A percentile compares a stretch with the other conserved stretches of the same genome.
phyloP scores from a whole-genome alignment of 2,888 invertebrate species.

The Melipona bicolor region DNA sequence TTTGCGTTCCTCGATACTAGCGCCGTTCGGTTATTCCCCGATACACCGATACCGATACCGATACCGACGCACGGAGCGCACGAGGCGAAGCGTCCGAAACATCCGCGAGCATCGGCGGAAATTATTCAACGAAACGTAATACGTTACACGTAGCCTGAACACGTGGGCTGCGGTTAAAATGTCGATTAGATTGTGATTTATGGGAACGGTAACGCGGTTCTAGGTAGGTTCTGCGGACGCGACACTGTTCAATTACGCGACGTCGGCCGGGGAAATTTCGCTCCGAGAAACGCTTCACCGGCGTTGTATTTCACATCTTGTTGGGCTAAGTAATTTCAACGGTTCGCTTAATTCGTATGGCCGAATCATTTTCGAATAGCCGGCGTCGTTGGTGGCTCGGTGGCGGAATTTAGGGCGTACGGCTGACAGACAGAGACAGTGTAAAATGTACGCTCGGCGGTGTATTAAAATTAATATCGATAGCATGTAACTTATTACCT shows the following conservation, averaged over 20 bases:
- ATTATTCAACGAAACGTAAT: conserved; percentile 60
- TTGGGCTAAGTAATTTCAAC: conserved; percentile 16
- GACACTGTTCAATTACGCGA: conserved; percentile 50
- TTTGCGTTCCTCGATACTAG: background rate
- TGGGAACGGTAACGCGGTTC: conserved; percentile 48
- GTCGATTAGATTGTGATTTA: conserved; percentile 65
- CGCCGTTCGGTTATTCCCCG: background rate
- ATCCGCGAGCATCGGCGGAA: conserved; percentile 21
- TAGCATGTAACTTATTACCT: too few species aligned
- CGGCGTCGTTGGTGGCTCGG: background rate
- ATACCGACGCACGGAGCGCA: too few species aligned
- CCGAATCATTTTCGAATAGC: background rate
- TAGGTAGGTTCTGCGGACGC: conserved; percentile 45
- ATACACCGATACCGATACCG: too few species aligned
- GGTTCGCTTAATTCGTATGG: conserved; percentile 2
- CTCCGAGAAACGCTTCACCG: background rate
- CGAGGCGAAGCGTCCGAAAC: background rate
- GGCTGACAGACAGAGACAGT: background rate
- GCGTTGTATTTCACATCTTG: conserved; percentile 1
- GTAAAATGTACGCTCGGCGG: too few species aligned
- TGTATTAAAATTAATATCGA: too few species aligned
- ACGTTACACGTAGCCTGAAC: conserved; percentile 5
- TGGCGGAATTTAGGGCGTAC: too few species aligned
- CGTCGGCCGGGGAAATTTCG: conserved; percentile 40
- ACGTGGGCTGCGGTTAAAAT: conserved; percentile 59